A percentile compares a stretch with the other conserved stretches of the same genome.
Conservation (phyloP, 2,113 vertebrate genomes). For the Electrona antarctica region DNA sequence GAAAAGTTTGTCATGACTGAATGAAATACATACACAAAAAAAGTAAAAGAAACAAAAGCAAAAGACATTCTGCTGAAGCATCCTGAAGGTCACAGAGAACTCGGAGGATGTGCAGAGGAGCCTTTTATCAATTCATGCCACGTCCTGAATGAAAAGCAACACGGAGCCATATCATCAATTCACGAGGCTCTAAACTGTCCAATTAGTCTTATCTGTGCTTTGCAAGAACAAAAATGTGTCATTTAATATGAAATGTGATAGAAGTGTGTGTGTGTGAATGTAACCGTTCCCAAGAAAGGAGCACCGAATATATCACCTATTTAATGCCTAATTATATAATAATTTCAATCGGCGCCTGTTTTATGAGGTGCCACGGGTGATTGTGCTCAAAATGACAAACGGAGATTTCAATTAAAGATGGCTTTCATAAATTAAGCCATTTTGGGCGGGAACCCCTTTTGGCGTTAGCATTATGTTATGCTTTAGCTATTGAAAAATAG, state of each 20-base stretch:
- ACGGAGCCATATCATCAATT: constrained; percentile 68
- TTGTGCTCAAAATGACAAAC: constrained; percentile 62
- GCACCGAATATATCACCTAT: constrained; percentile 67
- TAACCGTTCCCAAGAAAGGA: constrained; percentile 46
- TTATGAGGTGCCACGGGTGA: constrained; percentile 44
- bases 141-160: constrained; percentile 67
- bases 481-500: no score
- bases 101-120: constrained; percentile 38
- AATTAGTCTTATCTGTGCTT: constrained; percentile 77
- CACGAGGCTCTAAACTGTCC: constrained; percentile 64
- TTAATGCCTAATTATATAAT: constrained; percentile 74
- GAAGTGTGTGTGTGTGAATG: constrained; percentile 55
- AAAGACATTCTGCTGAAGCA: constrained; percentile 44
- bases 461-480: no score
- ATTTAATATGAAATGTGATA: constrained; percentile 67
- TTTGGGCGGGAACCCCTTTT: no score
- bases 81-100: constrained; percentile 68
- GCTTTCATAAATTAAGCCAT: constrained; percentile 62
- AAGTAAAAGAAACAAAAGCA: constrained; percentile 31
- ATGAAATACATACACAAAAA: constrained; percentile 27
- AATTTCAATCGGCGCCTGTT: constrained; percentile 62
- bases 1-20: constrained; percentile 5
- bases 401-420: constrained; percentile 76
- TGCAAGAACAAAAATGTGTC: constrained; percentile 74
- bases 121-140: constrained; percentile 68